Conservation (phyloP, 2,888 invertebrate genomes). For the Gisinianus flammeolus region DNA sequence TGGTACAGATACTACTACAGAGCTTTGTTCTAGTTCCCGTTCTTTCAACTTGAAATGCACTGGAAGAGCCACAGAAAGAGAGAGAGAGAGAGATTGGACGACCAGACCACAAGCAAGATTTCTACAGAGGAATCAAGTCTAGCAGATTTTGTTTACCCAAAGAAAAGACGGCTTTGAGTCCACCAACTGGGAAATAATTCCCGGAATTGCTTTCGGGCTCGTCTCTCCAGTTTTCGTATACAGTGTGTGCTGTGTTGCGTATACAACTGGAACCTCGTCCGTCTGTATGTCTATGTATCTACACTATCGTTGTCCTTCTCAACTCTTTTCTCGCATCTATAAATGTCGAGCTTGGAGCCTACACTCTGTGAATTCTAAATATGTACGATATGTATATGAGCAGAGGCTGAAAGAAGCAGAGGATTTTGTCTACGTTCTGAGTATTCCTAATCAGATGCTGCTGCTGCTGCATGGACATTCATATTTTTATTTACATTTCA, state of each 20-base stretch:
- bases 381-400: not conserved
- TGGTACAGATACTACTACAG: not conserved
- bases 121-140: not conserved
- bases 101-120: too few species aligned
- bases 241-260: not conserved
- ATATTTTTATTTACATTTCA: too few species aligned
- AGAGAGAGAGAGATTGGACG: not conserved
- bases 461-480: too few species aligned
- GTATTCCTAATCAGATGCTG: not conserved
- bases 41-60: constrained; percentile 9
- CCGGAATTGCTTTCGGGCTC: constrained; percentile 20
- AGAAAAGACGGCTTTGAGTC: constrained; percentile 30
- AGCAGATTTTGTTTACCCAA: constrained; percentile 18
- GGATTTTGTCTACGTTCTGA: not conserved
- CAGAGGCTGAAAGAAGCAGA: not conserved
- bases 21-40: constrained; percentile 4
- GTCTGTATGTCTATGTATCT: not conserved
- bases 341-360: too few species aligned
- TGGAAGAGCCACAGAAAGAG: too few species aligned
- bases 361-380: too few species aligned
- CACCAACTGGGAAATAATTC: constrained; percentile 28
- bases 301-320: too few species aligned
- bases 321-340: not conserved
- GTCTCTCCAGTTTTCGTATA: constrained; percentile 5
- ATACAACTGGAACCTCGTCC: too few species aligned